Evolutionary conservation across 1,140 invertebrate genomes (phyloP), one percentile per base, ranked within the genome.

Genomic region (Leguminivora glycinivorella): DNA sequence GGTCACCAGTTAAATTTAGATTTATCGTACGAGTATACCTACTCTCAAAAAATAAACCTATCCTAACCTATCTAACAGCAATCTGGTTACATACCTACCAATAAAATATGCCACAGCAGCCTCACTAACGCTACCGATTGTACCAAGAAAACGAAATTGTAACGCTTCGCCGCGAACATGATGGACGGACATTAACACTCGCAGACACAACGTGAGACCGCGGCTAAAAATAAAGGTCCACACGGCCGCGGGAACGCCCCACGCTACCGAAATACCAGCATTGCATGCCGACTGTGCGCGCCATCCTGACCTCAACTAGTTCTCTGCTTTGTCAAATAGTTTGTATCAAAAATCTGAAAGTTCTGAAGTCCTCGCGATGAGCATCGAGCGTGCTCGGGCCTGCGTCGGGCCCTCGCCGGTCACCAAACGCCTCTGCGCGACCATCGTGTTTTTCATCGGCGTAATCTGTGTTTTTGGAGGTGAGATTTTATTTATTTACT

Each of bases 401-500:
- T 88, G 84, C 68, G 80, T 76, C 38, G 84, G 79, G 14, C 72
- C 76, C 6, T 81, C 85, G 17, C 88, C 84, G 52, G 85, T 89
- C 70, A 87, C 82, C 5, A 88, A 85, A 70, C 81, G 90, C 5
- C 74, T 92, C 17, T 88, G 82, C 73, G 83, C 87, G 0, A 84
- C 82, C 24, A 75, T 90, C 3, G 81, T 89, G 68, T 80, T 90
- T 56, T 79, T 91, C 17, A 82, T 89, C 22, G 89, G 87, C 25
- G 75, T 89, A 14, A 71, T 90, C 56, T 87, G 88, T 73, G 78
- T 90, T 71, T 83, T 89, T 70, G 88, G 83, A 79, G 87, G 90
- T 91, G 75, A 80, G 79, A 68, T 69, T 63, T 56, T 17, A 67
- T 73, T 75, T 77, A 71, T 79, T 76, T 80, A 76, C 70, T 76